Base-by-base conservation (phyloP, 1,140 invertebrate genomes). In the Theocolax elegans region DNA sequence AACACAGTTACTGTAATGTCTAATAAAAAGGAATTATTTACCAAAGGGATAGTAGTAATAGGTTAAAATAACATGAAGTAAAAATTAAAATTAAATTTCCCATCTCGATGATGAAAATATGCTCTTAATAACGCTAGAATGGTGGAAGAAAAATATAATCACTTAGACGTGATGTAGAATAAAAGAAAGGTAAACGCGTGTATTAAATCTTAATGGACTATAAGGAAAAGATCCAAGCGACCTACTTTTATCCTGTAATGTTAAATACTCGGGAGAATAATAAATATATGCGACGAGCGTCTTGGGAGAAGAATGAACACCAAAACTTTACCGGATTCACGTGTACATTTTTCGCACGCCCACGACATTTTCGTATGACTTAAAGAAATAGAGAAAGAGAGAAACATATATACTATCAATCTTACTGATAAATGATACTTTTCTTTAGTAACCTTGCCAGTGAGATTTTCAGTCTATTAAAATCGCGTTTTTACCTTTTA, bases 401-500 rank as follows among this genome's bases (percentile, higher is more conserved):
- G 46, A 4, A n/a, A n/a, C n/a, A n/a, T n/a, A n/a, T 35, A 35
- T 44, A 25, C 42, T 23, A 59, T 51, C 54, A 67, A 67, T 67
- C 54, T 67, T 25, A 40, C 31, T 51, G 65, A 67, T 21, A 49
- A 67, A 59, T 59, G 51, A 42, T 31, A 29, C 21, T 46, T 46
- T 21, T 46, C 27, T 21, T 38, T 42, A 35, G 8, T 15, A 40
- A 25, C 12, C 17, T 58, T 2, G 2, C 44, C 1, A 38, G 17
- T 46, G 19, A 54, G 7, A 58, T 35, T 59, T 27, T 48, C 15
- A 6, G 44, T 53, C 23, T 53, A 68, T 68, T 53, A 60, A 29
- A 62, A 60, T 53, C 46, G 21, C 42, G 35, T 68, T 68, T 68
- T 53, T 42, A 51, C 44, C 66, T 67, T 59, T 58, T 59, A 46